These are phyloP conservation scores for Neogobius melanostomus DNA, from an alignment of 2,113 vertebrate species.

Conservation along the genomic window DNA sequence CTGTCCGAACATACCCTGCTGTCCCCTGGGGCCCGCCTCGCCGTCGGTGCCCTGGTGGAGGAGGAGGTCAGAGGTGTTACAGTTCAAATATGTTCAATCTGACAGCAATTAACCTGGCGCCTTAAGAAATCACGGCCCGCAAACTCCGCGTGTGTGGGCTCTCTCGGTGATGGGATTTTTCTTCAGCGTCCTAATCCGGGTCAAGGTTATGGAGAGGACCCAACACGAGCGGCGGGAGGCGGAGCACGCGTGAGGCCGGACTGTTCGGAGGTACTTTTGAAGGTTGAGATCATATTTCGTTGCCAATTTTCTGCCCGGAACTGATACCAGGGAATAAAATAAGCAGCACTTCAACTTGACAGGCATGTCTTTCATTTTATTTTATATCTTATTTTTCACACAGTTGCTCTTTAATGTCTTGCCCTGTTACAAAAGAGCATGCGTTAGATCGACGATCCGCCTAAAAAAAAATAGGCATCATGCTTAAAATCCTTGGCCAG, in stretches of 20 bases:
- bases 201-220: constrained; percentile 33
- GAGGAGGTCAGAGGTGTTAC: constrained; percentile 39
- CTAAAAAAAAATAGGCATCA: too few relatives aligned
- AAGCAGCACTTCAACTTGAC: neutral
- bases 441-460: too few relatives aligned
- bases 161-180: constrained; percentile 14
- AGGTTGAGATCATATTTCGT: constrained; percentile 27
- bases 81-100: constrained; percentile 30
- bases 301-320: constrained; percentile 1
- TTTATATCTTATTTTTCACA: neutral
- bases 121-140: constrained; percentile 10
- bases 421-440: neutral
- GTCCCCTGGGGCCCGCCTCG: constrained; percentile 91
- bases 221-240: neutral
- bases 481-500: too few relatives aligned
- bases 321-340: too few relatives aligned
- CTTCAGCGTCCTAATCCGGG: constrained; percentile 28
- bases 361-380: neutral
- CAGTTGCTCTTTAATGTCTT: neutral
- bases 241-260: constrained; percentile 10
- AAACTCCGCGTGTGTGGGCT: constrained; percentile 6
- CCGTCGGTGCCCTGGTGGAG: constrained; percentile 88
- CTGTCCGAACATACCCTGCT: constrained; percentile 98
- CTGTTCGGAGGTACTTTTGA: constrained; percentile 10
- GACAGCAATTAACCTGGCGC: constrained; percentile 18